Conservation (phyloP, 2,888 invertebrate species). For the Ophion ellenae region DNA sequence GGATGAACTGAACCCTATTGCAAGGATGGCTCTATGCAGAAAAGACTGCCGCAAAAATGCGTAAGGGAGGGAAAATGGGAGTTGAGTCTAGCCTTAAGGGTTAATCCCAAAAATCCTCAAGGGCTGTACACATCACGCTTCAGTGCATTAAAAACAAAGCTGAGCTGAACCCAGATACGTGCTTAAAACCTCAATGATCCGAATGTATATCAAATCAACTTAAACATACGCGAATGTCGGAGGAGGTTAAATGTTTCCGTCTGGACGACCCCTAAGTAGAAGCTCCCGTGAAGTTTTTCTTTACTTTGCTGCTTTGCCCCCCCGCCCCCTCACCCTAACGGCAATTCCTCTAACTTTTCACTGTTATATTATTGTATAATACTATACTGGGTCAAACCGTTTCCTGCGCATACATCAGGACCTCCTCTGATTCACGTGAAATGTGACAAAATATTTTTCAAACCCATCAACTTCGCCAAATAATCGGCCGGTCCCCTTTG, state of each 20-base stretch:
- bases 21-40: too few species aligned
- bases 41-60: too few species aligned
- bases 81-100: too few species aligned
- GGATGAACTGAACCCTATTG: too few species aligned
- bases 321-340: neutral
- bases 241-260: constrained; percentile 55
- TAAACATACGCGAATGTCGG: constrained; percentile 35
- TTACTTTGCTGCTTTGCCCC: constrained; percentile 1
- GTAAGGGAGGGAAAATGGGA: too few species aligned
- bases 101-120: too few species aligned
- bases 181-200: too few species aligned
- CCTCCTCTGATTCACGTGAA: constrained; percentile 5
- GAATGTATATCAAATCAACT: too few species aligned
- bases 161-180: too few species aligned
- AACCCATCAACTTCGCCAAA: constrained; percentile 39
- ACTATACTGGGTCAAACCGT: neutral
- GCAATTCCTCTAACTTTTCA: neutral
- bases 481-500: constrained; percentile 1
- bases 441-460: constrained; percentile 53
- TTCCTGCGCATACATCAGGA: constrained; percentile 2
- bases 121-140: too few species aligned
- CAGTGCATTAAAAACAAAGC: too few species aligned
- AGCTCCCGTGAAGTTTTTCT: constrained; percentile 43
- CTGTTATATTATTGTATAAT: constrained; percentile 22
- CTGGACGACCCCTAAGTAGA: constrained; percentile 54